Evolutionary conservation across 2,888 invertebrate genomes (phyloP).

Genomic region (Pollenia amentaria): DNA sequence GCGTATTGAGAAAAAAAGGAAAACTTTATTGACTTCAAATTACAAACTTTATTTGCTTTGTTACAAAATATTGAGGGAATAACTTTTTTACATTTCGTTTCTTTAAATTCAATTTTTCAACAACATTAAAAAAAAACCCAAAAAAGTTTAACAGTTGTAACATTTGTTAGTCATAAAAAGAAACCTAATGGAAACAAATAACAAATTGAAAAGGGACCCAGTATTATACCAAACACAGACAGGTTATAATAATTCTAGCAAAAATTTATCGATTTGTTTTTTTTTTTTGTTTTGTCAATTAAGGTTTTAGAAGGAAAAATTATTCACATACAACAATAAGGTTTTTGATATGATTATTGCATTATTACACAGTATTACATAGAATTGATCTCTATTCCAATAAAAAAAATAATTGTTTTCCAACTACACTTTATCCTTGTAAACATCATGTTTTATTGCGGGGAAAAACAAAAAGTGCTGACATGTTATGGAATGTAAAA

Average conservation of each 20-base stretch:
- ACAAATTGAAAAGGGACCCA: slow-evolving; percentile 20
- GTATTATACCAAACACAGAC: background rate
- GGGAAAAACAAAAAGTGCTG: slow-evolving; percentile 53
- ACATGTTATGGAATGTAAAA: slow-evolving; percentile 55
- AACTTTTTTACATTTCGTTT: slow-evolving; percentile 37
- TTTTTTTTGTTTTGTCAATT: background rate
- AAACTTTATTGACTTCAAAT: slow-evolving; percentile 68
- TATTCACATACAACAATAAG: background rate
- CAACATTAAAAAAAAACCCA: slow-evolving; percentile 32
- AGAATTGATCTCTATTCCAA: slow-evolving; percentile 42
- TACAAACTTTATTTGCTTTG: slow-evolving; percentile 67
- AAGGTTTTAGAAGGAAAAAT: background rate
- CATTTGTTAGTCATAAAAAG: slow-evolving; percentile 51
- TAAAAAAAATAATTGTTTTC: slow-evolving; percentile 42
- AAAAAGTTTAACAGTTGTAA: slow-evolving; percentile 54
- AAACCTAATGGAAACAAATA: slow-evolving; percentile 21
- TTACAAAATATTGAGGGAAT: slow-evolving; percentile 50
- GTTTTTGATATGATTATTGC: background rate
- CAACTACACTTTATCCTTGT: slow-evolving; percentile 53
- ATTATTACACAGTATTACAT: slow-evolving; percentile 4
- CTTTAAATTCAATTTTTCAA: slow-evolving; percentile 43
- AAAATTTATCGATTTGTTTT: slow-evolving; percentile 5
- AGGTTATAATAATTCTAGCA: background rate
- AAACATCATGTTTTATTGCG: slow-evolving; percentile 53
- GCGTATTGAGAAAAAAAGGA: slow-evolving; percentile 24